A percentile compares a stretch with the other conserved stretches of the same genome.
These are phyloP conservation scores for Trissonchulus sp. DNA, from an alignment of 2,888 invertebrate genomes.

Conservation along the genomic window DNA sequence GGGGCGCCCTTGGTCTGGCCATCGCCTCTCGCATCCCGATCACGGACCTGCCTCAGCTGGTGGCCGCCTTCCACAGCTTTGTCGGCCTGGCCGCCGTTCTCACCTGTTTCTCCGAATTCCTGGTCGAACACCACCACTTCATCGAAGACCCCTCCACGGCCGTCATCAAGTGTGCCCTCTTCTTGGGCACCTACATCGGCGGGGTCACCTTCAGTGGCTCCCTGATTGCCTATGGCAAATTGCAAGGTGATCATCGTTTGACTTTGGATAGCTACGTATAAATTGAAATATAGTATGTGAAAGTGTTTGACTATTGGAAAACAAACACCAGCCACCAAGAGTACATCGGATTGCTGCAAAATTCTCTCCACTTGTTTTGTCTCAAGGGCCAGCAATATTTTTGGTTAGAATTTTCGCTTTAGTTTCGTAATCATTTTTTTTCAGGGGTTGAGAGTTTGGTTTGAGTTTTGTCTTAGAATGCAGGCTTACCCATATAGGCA, in stretches of 20 bases:
- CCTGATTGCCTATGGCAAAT: conserved; percentile 78
- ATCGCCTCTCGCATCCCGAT: conserved; percentile 72
- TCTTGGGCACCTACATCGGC: conserved; percentile 80
- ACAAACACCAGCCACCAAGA: background rate
- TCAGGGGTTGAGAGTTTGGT: too few relatives aligned
- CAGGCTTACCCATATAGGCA: too few relatives aligned
- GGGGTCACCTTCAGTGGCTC: conserved; percentile 84
- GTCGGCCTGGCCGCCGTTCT: conserved; percentile 80
- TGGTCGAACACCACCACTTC: conserved; percentile 75
- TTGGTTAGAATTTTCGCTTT: too few relatives aligned
- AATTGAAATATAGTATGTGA: background rate
- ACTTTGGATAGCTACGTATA: background rate
- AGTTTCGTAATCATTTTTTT: too few relatives aligned
- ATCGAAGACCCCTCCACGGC: conserved; percentile 72
- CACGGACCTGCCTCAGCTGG: conserved; percentile 78
- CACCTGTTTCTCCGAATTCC: conserved; percentile 75
- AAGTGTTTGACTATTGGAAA: background rate
- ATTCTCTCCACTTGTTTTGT: too few relatives aligned
- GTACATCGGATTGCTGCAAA: too few relatives aligned
- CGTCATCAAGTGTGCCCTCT: conserved; percentile 73
- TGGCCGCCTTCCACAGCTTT: conserved; percentile 75
- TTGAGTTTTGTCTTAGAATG: too few relatives aligned
- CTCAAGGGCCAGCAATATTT: too few relatives aligned
- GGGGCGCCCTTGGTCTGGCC: conserved; percentile 66
- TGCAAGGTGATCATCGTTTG: conserved; percentile 63